Evolutionary conservation across 2,113 vertebrate species (phyloP).

Genomic region (Gambusia affinis): DNA sequence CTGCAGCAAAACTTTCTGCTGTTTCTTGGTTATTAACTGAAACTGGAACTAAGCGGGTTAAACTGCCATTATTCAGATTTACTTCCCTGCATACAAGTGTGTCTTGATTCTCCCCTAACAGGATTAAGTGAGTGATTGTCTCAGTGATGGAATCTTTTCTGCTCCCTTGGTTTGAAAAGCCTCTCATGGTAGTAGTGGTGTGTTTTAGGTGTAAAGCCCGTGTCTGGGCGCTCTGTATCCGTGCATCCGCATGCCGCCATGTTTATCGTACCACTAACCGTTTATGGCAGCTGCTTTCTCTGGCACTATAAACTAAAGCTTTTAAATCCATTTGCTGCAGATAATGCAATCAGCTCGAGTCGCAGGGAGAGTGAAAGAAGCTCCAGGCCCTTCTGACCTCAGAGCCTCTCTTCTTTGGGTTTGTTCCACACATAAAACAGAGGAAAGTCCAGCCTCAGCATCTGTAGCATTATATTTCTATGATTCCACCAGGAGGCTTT

Average conservation of each 20-base stretch:
- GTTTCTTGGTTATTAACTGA: not conserved
- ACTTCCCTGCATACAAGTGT: no score
- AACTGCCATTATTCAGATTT: not conserved
- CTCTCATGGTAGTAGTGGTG: slow-evolving; percentile 51
- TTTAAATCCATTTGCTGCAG: slow-evolving; percentile 63
- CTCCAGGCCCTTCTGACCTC: slow-evolving; percentile 50
- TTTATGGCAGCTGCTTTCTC: slow-evolving; percentile 64
- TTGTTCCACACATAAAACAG: slow-evolving; percentile 7
- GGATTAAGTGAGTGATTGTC: not conserved
- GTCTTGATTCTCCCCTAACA: not conserved
- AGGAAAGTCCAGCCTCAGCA: not conserved
- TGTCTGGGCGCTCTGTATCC: not conserved
- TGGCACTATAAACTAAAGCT: slow-evolving; percentile 62
- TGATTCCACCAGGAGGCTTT: not conserved
- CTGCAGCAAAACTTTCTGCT: no score
- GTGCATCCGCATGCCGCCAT: slow-evolving; percentile 21
- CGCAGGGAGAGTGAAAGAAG: slow-evolving; percentile 39
- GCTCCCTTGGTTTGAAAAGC: slow-evolving; percentile 44
- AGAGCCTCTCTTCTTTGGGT: slow-evolving; percentile 54
- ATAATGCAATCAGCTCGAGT: slow-evolving; percentile 61
- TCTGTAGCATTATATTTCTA: no score
- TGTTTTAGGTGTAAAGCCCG: slow-evolving; percentile 3
- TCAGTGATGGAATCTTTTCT: no score
- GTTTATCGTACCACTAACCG: slow-evolving; percentile 62
- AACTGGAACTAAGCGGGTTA: not conserved